phyloP scores from a whole-genome alignment of 2,113 vertebrate species.

The Pipa parva region DNA sequence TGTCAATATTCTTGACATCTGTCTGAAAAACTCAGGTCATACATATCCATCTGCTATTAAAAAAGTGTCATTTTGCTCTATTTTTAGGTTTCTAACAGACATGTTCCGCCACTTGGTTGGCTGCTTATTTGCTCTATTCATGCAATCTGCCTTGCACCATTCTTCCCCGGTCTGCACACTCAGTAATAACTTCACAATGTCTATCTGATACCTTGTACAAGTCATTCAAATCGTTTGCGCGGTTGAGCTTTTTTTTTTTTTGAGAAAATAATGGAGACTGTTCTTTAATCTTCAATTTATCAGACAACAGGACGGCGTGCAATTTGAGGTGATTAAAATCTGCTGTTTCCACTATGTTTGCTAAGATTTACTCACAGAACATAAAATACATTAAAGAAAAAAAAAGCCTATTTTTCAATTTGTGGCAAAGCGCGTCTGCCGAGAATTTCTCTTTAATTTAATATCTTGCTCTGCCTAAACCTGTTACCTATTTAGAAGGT shows the following conservation, averaged over 20 bases:
- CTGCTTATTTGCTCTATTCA: conserved; percentile 58
- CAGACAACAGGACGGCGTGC: neutral
- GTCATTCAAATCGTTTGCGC: conserved; percentile 14
- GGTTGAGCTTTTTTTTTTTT: conserved; percentile 9
- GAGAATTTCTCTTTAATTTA: too few relatives aligned
- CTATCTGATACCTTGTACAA: neutral
- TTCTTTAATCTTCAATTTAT: neutral
- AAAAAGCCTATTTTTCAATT: too few relatives aligned
- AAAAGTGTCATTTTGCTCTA: conserved; percentile 60
- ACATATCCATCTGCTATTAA: conserved; percentile 63
- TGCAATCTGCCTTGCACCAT: conserved; percentile 39
- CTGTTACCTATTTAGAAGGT: too few relatives aligned
- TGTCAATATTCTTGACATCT: conserved; percentile 55
- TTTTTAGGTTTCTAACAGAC: conserved; percentile 65
- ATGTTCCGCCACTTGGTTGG: conserved; percentile 62
- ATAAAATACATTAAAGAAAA: too few relatives aligned
- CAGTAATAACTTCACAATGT: neutral
- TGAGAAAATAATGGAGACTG: conserved; percentile 6
- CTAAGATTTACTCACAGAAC: too few relatives aligned
- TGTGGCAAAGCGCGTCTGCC: too few relatives aligned
- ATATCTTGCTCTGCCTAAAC: too few relatives aligned
- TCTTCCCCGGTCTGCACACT: conserved; percentile 4
- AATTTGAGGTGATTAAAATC: neutral
- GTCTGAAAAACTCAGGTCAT: conserved; percentile 59
- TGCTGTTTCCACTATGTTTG: neutral